These are phyloP conservation scores for Colletes latitarsis DNA, from an alignment of 1,140 invertebrate genomes.

Conservation along the genomic window DNA sequence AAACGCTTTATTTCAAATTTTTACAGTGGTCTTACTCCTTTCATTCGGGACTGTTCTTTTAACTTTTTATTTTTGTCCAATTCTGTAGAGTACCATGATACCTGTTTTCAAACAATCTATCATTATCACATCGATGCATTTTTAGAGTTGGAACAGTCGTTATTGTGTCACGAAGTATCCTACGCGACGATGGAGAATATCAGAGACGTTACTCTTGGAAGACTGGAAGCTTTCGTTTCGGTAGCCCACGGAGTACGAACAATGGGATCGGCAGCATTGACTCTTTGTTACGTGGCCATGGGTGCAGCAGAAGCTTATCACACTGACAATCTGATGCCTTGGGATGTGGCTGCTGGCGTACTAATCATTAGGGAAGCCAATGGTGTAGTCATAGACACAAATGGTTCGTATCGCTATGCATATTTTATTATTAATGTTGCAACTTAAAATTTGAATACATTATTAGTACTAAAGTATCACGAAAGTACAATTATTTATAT, in stretches of 20 bases:
- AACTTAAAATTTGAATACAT: no score
- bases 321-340: conserved; percentile 87
- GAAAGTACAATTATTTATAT: no score
- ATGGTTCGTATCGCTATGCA: conserved; percentile 76
- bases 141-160: conserved; percentile 68
- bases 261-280: conserved; percentile 88
- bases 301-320: conserved; percentile 88
- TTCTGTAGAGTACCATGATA: no score
- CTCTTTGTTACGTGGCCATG: conserved; percentile 87
- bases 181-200: conserved; percentile 73
- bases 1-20: no score
- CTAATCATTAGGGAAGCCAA: conserved; percentile 91
- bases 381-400: conserved; percentile 85
- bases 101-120: no score
- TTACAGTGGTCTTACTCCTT: no score
- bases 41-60: no score
- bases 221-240: conserved; percentile 75
- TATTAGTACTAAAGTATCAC: no score
- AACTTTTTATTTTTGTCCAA: no score
- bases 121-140: background rate
- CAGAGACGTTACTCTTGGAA: conserved; percentile 70
- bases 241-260: conserved; percentile 84
- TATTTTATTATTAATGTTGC: background rate
- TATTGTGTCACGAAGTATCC: conserved; percentile 74
- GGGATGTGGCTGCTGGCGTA: conserved; percentile 87